These are phyloP conservation scores for Caenorhabditis sulstoni DNA, from an alignment of 2,888 invertebrate genomes.

Conservation along the genomic window DNA sequence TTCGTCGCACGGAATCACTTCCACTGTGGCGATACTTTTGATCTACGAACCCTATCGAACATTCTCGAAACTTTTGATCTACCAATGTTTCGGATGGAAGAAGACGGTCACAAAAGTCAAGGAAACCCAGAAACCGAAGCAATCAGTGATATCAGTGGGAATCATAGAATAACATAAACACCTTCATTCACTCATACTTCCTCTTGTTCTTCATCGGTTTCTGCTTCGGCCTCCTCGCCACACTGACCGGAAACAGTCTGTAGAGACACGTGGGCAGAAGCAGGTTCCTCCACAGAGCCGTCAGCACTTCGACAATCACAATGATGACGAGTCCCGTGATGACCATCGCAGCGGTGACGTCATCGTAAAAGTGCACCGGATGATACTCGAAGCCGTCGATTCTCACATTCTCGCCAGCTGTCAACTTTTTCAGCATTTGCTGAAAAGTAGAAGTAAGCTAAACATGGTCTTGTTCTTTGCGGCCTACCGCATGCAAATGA, in stretches of 20 bases:
- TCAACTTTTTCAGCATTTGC: constrained; percentile 33
- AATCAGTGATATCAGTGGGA: neutral
- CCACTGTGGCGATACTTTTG: neutral
- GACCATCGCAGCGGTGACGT: constrained; percentile 12
- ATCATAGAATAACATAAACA: too few species aligned
- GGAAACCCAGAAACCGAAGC: neutral
- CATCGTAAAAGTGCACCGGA: neutral
- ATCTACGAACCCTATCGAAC: constrained; percentile 27
- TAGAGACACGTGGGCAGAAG: constrained; percentile 28
- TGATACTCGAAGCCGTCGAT: constrained; percentile 21
- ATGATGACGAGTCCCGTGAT: neutral
- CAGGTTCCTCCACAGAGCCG: constrained; percentile 22
- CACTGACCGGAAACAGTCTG: constrained; percentile 22
- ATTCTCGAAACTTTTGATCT: constrained; percentile 9
- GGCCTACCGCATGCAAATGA: constrained; percentile 5
- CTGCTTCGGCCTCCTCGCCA: constrained; percentile 13
- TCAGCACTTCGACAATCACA: constrained; percentile 16
- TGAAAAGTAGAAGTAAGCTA: too few species aligned
- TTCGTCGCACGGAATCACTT: neutral
- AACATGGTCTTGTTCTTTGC: too few species aligned
- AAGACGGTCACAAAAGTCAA: neutral
- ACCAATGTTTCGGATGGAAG: neutral
- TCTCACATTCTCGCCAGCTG: neutral
- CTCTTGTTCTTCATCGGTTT: constrained; percentile 20
- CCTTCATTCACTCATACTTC: constrained; percentile 1